Evolutionary conservation across 1,140 invertebrate genomes (phyloP).

Genomic region (Scylla paramamosain): DNA sequence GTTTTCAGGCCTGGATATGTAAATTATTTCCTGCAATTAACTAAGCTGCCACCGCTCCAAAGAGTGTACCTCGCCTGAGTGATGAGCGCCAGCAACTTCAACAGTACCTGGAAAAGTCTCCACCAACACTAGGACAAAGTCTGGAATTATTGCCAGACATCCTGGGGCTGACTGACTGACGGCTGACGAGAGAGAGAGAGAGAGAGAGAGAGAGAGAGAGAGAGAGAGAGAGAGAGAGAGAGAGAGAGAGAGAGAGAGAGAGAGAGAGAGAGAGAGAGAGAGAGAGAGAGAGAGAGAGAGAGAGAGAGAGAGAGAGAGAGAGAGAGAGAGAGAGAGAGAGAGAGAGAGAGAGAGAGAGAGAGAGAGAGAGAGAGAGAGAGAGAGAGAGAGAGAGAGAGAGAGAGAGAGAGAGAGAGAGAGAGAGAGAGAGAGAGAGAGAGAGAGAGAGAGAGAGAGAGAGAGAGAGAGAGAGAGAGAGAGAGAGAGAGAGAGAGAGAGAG

Average conservation of each 20-base stretch:
- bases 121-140: too few relatives aligned
- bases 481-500: conserved; percentile 29
- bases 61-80: too few relatives aligned
- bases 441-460: conserved; percentile 29
- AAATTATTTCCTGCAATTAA: too few relatives aligned
- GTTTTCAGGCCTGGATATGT: too few relatives aligned
- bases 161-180: too few relatives aligned
- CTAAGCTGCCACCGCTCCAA: too few relatives aligned
- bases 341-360: conserved; percentile 27
- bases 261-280: conserved; percentile 29
- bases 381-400: conserved; percentile 29
- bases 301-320: conserved; percentile 26
- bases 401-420: conserved; percentile 21
- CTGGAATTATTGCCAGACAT: too few relatives aligned
- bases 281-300: conserved; percentile 21
- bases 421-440: conserved; percentile 26
- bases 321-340: conserved; percentile 29
- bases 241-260: conserved; percentile 29
- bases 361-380: conserved; percentile 29
- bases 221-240: conserved; percentile 24
- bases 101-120: too few relatives aligned
- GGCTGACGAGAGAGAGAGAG: conserved; percentile 11
- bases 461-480: conserved; percentile 29
- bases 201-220: conserved; percentile 50
- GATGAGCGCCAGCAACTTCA: too few relatives aligned